phyloP scores from a whole-genome alignment of 1,140 invertebrate genomes.

The Zaprionus camerounensis region DNA sequence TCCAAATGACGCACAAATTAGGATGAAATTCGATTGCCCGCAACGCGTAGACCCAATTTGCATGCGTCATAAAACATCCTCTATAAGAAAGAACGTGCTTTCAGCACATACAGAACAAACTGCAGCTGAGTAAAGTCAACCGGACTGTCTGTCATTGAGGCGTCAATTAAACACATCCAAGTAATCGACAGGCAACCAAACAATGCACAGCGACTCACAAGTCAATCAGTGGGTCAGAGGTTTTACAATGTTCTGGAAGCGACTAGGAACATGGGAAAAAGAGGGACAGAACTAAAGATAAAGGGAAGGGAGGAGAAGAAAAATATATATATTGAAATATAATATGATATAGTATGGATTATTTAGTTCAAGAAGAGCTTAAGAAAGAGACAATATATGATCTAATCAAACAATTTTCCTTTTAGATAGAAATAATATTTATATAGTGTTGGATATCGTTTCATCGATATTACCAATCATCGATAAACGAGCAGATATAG shows the following conservation, averaged over 20 bases:
- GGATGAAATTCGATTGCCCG: constrained; percentile 52
- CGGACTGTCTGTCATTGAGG: constrained; percentile 5
- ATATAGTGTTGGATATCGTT: too few species aligned
- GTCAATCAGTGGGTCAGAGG: constrained; percentile 29
- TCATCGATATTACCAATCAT: too few species aligned
- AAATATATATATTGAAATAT: too few species aligned
- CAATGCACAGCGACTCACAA: constrained; percentile 1
- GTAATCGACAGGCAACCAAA: constrained; percentile 25
- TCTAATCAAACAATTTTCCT: too few species aligned
- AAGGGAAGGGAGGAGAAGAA: too few species aligned
- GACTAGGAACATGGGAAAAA: neutral
- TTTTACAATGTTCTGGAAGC: constrained; percentile 23
- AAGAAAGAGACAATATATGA: too few species aligned
- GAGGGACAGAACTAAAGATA: neutral
- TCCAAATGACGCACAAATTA: constrained; percentile 38
- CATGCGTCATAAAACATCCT: constrained; percentile 37
- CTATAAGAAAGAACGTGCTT: constrained; percentile 53
- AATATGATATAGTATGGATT: too few species aligned
- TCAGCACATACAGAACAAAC: constrained; percentile 28
- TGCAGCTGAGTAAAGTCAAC: neutral
- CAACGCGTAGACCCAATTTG: constrained; percentile 41
- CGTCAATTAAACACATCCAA: constrained; percentile 27
- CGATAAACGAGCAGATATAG: too few species aligned
- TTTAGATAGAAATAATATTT: too few species aligned
- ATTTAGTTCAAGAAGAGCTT: too few species aligned